Conservation (phyloP, 2,888 invertebrate species). For the Petrophora chlorosata region DNA sequence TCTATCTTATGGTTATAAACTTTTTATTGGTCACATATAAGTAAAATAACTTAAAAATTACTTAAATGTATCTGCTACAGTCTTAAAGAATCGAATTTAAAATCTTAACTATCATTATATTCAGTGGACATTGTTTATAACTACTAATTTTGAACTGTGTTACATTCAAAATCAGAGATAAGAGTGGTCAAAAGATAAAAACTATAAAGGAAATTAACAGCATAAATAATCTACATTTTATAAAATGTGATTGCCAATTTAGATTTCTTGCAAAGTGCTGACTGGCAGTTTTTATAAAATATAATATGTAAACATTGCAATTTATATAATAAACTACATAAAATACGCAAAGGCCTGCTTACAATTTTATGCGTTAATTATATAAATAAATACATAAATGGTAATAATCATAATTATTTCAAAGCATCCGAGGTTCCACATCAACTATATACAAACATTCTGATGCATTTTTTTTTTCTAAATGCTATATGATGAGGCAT, state of each 20-base stretch:
- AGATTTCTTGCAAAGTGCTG: constrained; percentile 59
- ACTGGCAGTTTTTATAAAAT: constrained; percentile 64
- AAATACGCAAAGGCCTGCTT: constrained; percentile 69
- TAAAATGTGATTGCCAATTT: constrained; percentile 43
- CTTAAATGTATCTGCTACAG: constrained; percentile 60
- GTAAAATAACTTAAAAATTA: constrained; percentile 73
- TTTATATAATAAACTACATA: constrained; percentile 49
- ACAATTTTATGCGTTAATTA: constrained; percentile 41
- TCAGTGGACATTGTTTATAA: constrained; percentile 42
- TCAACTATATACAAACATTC: constrained; percentile 26
- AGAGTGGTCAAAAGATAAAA: constrained; percentile 38
- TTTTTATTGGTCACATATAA: constrained; percentile 75
- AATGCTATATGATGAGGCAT: too few relatives aligned
- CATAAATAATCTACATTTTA: constrained; percentile 28
- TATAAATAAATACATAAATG: constrained; percentile 19
- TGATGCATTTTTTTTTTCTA: constrained; percentile 14
- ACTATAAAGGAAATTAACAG: constrained; percentile 30
- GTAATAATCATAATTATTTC: constrained; percentile 28
- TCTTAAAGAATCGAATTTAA: constrained; percentile 62
- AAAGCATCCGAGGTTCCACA: constrained; percentile 45
- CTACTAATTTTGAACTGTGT: constrained; percentile 35
- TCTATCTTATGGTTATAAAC: constrained; percentile 70
- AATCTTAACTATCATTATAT: constrained; percentile 48
- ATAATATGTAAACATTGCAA: constrained; percentile 54
- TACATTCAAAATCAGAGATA: constrained; percentile 28